Evolutionary conservation across 2,113 vertebrate genomes (phyloP).

Genomic region (Bambusicola thoracicus): DNA sequence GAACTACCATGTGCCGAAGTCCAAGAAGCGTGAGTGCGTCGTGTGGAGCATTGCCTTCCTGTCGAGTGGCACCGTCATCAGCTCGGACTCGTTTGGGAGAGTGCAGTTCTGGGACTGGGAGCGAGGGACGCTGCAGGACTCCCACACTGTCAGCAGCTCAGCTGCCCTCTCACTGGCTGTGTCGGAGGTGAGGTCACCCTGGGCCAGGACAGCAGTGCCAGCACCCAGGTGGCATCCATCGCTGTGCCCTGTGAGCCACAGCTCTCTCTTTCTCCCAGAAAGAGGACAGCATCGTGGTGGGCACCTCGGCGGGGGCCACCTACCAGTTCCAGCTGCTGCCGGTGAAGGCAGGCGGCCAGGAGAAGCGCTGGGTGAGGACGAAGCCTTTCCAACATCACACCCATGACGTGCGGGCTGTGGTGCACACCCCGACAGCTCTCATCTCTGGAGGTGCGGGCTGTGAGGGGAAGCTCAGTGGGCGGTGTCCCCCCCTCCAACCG

Average conservation of each 20-base stretch:
- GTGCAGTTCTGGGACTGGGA: conserved; percentile 92
- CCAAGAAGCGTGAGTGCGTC: conserved; percentile 79
- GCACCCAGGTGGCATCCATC: no score
- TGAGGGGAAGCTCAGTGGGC: rapidly evolving
- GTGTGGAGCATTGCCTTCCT: conserved; percentile 91
- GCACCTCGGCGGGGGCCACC: conserved; percentile 89
- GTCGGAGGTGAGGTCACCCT: conserved; percentile 75
- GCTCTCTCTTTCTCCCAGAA: conserved; percentile 71
- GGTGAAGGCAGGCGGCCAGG: conserved; percentile 67
- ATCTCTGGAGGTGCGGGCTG: conserved; percentile 89
- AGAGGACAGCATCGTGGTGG: conserved; percentile 90
- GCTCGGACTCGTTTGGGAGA: conserved; percentile 89
- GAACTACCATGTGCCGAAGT: conserved; percentile 75
- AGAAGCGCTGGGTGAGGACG: conserved; percentile 88
- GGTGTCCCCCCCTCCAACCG: rapidly evolving
- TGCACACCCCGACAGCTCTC: conserved; percentile 82
- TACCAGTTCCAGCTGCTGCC: conserved; percentile 91
- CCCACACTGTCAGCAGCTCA: conserved; percentile 84
- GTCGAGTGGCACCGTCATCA: conserved; percentile 84
- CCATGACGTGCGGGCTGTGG: conserved; percentile 89
- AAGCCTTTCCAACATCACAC: conserved; percentile 92
- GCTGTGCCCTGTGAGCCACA: rapidly evolving
- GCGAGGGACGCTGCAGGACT: conserved; percentile 84
- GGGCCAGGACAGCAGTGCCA: neutral
- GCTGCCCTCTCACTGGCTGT: conserved; percentile 84